Conservation (phyloP, 2,888 invertebrate genomes). For the Adineta ricciae region DNA sequence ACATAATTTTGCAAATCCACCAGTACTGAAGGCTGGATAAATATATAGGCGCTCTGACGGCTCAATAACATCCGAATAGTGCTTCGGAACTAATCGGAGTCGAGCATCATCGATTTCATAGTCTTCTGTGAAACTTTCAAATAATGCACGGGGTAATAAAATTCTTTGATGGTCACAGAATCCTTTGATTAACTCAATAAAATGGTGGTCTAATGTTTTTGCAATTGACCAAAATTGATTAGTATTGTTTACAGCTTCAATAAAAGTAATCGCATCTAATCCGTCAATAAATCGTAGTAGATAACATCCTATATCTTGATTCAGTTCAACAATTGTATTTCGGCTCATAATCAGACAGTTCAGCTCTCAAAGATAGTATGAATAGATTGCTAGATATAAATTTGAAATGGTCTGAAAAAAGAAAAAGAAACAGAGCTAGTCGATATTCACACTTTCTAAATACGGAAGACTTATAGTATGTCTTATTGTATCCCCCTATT, state of each 20-base stretch:
- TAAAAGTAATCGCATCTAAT: background rate
- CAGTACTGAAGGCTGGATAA: background rate
- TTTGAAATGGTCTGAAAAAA: too few species aligned
- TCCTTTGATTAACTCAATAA: background rate
- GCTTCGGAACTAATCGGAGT: background rate
- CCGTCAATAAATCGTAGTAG: background rate
- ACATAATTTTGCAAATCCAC: background rate
- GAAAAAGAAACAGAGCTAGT: too few species aligned
- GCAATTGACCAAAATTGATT: slow-evolving; percentile 5
- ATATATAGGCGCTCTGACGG: background rate
- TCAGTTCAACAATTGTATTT: background rate
- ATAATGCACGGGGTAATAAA: background rate
- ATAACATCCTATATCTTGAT: background rate
- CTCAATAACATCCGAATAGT: background rate
- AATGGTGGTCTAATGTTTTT: slow-evolving; percentile 2
- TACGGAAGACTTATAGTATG: too few species aligned
- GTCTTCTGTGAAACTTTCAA: background rate
- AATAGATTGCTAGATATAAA: too few species aligned
- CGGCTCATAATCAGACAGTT: background rate
- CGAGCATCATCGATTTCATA: background rate
- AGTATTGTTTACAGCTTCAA: background rate
- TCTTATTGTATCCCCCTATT: too few species aligned
- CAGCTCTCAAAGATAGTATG: too few species aligned
- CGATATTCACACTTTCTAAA: too few species aligned
- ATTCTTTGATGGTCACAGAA: background rate